phyloP scores from a whole-genome alignment of 2,797 vertebrate genomes.

The Oryzias dopingdopingensis region DNA sequence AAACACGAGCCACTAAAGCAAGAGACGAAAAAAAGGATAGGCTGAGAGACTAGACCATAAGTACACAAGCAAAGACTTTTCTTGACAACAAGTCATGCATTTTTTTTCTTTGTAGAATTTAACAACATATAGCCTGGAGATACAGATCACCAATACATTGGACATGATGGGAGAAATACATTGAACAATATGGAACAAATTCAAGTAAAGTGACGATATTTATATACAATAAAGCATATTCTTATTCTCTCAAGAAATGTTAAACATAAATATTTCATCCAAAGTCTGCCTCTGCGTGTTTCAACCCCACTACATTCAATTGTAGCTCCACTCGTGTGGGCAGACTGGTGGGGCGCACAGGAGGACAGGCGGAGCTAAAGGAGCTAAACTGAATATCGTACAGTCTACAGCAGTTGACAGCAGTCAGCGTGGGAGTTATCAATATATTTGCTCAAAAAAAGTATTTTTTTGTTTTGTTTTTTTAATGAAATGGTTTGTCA shows the following conservation, averaged over 20 bases:
- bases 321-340: slow-evolving; percentile 61
- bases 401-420: slow-evolving; percentile 57
- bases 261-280: slow-evolving; percentile 56
- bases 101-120: slow-evolving; percentile 71
- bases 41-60: slow-evolving; percentile 72
- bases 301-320: slow-evolving; percentile 77
- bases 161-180: slow-evolving; percentile 67
- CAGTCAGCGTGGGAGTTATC: slow-evolving; percentile 56
- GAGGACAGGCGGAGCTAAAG: slow-evolving; percentile 47
- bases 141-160: slow-evolving; percentile 70
- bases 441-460: slow-evolving; percentile 57
- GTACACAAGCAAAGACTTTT: slow-evolving; percentile 75
- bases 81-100: slow-evolving; percentile 74
- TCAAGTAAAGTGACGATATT: slow-evolving; percentile 70
- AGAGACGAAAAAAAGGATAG: slow-evolving; percentile 57
- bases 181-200: slow-evolving; percentile 65
- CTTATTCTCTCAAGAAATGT: slow-evolving; percentile 52
- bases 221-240: slow-evolving; percentile 60
- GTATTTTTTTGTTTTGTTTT: slow-evolving; percentile 22
- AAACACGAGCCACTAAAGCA: slow-evolving; percentile 28
- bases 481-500: slow-evolving; percentile 64
- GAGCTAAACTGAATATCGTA: slow-evolving; percentile 50
- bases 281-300: slow-evolving; percentile 55
- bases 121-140: slow-evolving; percentile 73
- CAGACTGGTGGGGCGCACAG: slow-evolving; percentile 61